phyloP scores from a whole-genome alignment of 2,113 vertebrate species.

The Emydura subglobosa region DNA sequence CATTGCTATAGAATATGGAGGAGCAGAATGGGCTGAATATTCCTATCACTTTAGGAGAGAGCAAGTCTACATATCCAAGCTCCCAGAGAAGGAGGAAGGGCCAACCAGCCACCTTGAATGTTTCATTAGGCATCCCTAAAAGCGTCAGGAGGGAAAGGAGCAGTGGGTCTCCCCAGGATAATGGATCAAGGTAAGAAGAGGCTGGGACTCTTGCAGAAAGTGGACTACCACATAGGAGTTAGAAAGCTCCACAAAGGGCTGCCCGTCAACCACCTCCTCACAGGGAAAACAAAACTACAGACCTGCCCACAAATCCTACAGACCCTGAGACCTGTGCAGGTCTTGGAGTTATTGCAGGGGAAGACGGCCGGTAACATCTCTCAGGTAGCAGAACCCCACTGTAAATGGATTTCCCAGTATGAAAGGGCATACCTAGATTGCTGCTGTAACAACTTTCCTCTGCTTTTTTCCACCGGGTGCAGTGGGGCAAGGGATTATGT shows the following conservation, averaged over 20 bases:
- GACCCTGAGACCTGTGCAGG: background rate
- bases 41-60: background rate
- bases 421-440: background rate
- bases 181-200: background rate
- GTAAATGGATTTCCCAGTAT: background rate
- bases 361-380: background rate
- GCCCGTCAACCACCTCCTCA: background rate
- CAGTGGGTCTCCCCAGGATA: background rate
- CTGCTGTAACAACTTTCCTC: background rate
- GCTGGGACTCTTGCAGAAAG: background rate
- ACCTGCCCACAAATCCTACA: background rate
- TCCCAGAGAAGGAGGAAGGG: background rate
- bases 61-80: background rate
- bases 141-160: background rate
- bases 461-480: background rate
- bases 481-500: background rate
- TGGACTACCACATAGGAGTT: background rate
- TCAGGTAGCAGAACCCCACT: background rate
- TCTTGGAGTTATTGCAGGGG: fast-evolving
- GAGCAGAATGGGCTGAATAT: background rate
- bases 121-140: fast-evolving
- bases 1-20: background rate
- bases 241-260: background rate
- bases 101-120: background rate
- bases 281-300: background rate